A percentile compares a stretch with the other conserved stretches of the same genome.
phyloP scores from a whole-genome alignment of 2,113 vertebrate species.

The Neoarius graeffei region DNA sequence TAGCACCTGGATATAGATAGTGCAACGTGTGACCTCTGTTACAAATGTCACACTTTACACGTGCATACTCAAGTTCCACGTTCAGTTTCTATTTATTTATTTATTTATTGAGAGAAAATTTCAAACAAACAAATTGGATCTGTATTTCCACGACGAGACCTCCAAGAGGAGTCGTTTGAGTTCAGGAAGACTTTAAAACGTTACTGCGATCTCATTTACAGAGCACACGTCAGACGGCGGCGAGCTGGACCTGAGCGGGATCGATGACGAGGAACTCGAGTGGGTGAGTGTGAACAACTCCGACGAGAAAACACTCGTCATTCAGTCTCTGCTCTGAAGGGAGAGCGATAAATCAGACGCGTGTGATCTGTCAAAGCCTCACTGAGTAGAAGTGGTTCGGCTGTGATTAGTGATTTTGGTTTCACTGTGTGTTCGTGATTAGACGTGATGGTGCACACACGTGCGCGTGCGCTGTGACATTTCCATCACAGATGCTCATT shows the following conservation, averaged over 20 bases:
- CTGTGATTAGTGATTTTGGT: neutral
- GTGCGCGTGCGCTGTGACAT: neutral
- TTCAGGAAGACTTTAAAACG: neutral
- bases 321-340: neutral
- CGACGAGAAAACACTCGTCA: too few species aligned
- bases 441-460: neutral
- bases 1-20: neutral
- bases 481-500: constrained; percentile 16
- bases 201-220: constrained; percentile 49
- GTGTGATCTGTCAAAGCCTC: neutral
- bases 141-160: neutral
- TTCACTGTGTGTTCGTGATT: constrained; percentile 6
- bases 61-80: neutral
- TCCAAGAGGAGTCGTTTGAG: neutral
- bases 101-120: too few species aligned
- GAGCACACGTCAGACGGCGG: constrained; percentile 78
- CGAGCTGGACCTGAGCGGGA: constrained; percentile 93
- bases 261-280: constrained; percentile 93
- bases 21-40: neutral
- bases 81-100: too few species aligned
- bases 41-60: neutral
- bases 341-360: neutral
- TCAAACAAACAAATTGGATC: too few species aligned
- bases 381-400: neutral
- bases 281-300: constrained; percentile 75